These are phyloP conservation scores for Tupaia chinensis DNA, from an alignment of 2,113 vertebrate genomes.

Conservation along the genomic window DNA sequence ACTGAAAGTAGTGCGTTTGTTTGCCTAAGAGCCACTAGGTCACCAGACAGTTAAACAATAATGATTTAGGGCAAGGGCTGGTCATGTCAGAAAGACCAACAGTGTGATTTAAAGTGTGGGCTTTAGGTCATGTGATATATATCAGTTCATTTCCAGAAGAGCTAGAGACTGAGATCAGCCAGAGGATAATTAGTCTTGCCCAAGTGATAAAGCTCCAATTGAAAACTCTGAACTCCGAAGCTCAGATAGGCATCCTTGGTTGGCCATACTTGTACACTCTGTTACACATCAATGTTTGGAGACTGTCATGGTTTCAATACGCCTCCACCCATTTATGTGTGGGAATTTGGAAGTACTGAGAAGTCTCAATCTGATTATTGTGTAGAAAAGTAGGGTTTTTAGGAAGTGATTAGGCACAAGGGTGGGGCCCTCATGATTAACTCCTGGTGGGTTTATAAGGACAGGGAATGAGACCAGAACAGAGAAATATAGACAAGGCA, in stretches of 20 bases:
- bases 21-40: neutral
- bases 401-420: no score
- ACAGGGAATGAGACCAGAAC: no score
- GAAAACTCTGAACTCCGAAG: neutral
- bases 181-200: neutral
- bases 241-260: neutral
- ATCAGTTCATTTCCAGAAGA: neutral
- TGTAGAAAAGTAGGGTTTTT: no score
- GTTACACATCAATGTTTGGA: neutral
- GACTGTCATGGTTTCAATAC: no score
- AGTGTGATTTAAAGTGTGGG: neutral
- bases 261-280: neutral
- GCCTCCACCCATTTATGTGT: no score
- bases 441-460: no score
- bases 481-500: no score
- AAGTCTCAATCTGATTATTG: no score
- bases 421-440: no score
- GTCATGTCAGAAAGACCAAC: neutral
- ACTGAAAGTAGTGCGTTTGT: conserved; percentile 14
- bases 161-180: neutral
- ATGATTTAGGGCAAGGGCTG: neutral
- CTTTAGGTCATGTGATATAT: neutral
- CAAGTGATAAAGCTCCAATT: neutral
- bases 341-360: no score
- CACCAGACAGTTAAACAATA: neutral